These are phyloP conservation scores for Drosophila anomalipes DNA, from an alignment of 2,888 invertebrate genomes.

Conservation along the genomic window DNA sequence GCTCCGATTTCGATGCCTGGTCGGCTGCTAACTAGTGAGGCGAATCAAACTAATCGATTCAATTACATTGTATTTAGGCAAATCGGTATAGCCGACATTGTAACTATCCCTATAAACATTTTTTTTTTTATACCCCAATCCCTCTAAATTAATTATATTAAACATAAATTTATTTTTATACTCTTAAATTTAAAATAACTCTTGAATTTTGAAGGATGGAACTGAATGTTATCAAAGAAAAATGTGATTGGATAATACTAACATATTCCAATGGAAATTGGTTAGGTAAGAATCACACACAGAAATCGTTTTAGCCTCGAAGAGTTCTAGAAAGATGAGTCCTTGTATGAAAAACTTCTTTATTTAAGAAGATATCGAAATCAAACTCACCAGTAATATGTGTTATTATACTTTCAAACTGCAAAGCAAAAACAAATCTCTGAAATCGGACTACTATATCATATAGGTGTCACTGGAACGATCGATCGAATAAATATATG, in stretches of 20 bases:
- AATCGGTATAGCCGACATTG: background rate
- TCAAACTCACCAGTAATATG: background rate
- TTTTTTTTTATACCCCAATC: background rate
- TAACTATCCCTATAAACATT: background rate
- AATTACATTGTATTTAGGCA: too few relatives aligned
- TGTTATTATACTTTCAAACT: background rate
- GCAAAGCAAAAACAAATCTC: background rate
- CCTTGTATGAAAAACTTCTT: background rate
- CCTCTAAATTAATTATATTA: background rate
- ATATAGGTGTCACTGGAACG: background rate
- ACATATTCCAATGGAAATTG: background rate
- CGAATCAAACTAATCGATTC: background rate
- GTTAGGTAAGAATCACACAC: background rate
- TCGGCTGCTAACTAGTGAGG: background rate
- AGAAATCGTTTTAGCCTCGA: background rate
- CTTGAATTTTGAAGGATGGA: background rate
- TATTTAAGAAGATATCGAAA: background rate
- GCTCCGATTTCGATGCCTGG: constrained; percentile 51
- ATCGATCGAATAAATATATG: background rate
- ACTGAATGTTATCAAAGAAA: background rate
- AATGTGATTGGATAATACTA: background rate
- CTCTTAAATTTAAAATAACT: too few relatives aligned
- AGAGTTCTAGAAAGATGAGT: background rate
- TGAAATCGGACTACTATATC: background rate
- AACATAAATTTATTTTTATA: background rate